These are phyloP conservation scores for Bagarius yarrelli DNA, from an alignment of 2,113 vertebrate species.

Conservation along the genomic window DNA sequence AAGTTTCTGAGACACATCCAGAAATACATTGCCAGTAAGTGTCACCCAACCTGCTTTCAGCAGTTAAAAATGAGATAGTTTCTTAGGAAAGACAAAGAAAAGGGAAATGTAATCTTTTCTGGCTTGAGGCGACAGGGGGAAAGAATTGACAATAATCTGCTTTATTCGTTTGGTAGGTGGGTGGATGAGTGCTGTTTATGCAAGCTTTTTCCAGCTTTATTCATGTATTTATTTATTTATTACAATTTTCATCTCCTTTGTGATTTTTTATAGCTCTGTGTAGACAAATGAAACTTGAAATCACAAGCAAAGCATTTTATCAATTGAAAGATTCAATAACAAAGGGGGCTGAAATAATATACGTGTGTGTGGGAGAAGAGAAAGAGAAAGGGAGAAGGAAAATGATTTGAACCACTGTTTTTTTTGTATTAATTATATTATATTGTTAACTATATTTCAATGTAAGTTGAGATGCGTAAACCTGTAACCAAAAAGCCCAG, in stretches of 20 bases:
- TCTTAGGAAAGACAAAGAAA: slow-evolving; percentile 24
- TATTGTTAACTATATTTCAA: background rate
- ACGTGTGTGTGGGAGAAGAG: background rate
- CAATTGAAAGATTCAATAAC: slow-evolving; percentile 32
- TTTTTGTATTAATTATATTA: background rate
- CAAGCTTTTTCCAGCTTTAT: slow-evolving; percentile 23
- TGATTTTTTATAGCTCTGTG: slow-evolving; percentile 24
- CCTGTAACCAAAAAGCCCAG: too few species aligned
- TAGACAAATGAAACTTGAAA: slow-evolving; percentile 38
- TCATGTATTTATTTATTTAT: background rate
- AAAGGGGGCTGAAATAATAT: background rate
- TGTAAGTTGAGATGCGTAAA: background rate
- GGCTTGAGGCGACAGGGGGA: slow-evolving; percentile 7
- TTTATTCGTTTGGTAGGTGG: background rate
- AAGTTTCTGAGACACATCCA: slow-evolving; percentile 22
- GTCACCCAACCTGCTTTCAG: slow-evolving; percentile 13
- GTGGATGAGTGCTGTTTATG: slow-evolving; percentile 33
- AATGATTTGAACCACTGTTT: background rate
- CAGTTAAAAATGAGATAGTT: slow-evolving; percentile 7
- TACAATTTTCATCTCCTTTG: slow-evolving; percentile 18
- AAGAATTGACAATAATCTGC: slow-evolving; percentile 31
- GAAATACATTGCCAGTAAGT: background rate
- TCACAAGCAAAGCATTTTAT: slow-evolving; percentile 39
- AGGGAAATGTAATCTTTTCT: slow-evolving; percentile 12
- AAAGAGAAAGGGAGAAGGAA: background rate